Percentiles rank a stretch among this genome's conserved stretches.
These are phyloP conservation scores for Sycophila sp. DNA, from an alignment of 1,140 invertebrate species.

Conservation along the genomic window DNA sequence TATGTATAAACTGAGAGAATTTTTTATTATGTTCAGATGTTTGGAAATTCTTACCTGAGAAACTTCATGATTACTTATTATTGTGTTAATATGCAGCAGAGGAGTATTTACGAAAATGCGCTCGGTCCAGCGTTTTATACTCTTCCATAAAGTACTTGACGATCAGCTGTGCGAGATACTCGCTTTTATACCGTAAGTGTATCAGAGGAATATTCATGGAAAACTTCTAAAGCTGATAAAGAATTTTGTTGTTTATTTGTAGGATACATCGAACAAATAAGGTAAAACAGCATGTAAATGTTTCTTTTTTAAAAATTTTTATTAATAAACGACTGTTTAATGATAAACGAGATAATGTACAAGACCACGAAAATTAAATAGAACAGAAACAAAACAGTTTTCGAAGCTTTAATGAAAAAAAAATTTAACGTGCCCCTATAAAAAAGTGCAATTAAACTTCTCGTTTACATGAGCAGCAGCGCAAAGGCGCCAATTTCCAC, in stretches of 20 bases:
- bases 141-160: too few relatives aligned
- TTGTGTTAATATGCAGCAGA: background rate
- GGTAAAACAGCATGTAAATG: background rate
- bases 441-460: constrained; percentile 14
- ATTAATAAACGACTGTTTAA: constrained; percentile 27
- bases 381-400: background rate
- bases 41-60: background rate
- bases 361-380: background rate
- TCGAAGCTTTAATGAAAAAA: background rate
- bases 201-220: too few relatives aligned
- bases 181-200: too few relatives aligned
- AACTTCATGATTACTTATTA: background rate
- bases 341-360: constrained; percentile 30
- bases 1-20: background rate
- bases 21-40: background rate
- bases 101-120: background rate
- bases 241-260: too few relatives aligned
- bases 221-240: too few relatives aligned
- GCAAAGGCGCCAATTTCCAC: background rate
- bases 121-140: too few relatives aligned
- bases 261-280: too few relatives aligned
- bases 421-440: background rate
- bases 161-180: background rate
- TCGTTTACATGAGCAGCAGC: background rate
- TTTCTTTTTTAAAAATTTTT: constrained; percentile 21